Base-by-base conservation (phyloP, 2,888 invertebrate genomes). In the Galeruca laticollis region DNA sequence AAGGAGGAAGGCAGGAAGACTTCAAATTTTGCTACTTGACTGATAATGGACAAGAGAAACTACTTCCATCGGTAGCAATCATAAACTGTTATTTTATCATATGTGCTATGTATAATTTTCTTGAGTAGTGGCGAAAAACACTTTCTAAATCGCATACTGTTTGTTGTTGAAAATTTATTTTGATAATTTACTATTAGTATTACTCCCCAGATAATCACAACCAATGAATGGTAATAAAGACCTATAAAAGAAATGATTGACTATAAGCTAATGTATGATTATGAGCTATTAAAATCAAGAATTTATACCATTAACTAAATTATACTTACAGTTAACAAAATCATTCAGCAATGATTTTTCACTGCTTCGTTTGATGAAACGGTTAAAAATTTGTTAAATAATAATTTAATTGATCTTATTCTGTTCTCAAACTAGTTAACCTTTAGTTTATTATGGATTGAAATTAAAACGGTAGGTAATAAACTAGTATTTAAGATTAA, bases 211-310 rank as follows among this genome's bases (percentile, higher is more conserved):
- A 40, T 13, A 40, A 40, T 40, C 10, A 40, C 3, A 40, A 40
- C 40, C 3, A 11, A n/a, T 40, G 40, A 2, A n/a, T 47, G 43
- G 15, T 47, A 15, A 47, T 47, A 15, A 6, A 47, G 43, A 47
- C 9, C 43, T 15, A 47, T 47, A 47, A 47, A 47, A 43, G 13
- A 43, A 43, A 43, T 15, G 8, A 13, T 51, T 5, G 8, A 15
- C 20, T 4, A 52, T 20, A 52, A 21, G 13, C 21, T 11, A 52
- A 15, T 57, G 11, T 56, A 35, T 57, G n/a, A 57, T 57, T 57
- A 57, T 33, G 33, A 18, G 56, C 56, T 15, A 57, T 57, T 18
- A 57, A 57, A 57, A 57, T 18, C 15, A 18, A 57, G 35, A 57
- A 57, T 18, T 35, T 18, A 57, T 35, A 9, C 5, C 5, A 18